These are phyloP conservation scores for Lepidurus packardi DNA, from an alignment of 1,140 invertebrate species.

Conservation along the genomic window DNA sequence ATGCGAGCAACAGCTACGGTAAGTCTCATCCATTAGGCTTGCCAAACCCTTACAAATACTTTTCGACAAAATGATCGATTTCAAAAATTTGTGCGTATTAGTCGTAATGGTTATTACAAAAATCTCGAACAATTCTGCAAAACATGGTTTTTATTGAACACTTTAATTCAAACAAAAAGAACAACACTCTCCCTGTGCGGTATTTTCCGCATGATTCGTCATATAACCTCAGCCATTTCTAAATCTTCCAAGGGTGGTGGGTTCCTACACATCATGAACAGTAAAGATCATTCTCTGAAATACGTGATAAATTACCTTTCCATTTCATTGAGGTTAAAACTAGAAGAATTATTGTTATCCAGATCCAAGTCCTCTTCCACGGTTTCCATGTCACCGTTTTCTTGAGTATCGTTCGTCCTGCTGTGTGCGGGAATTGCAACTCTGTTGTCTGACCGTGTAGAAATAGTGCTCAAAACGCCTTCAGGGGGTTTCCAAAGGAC, in stretches of 20 bases:
- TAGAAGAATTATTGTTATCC: slow-evolving; percentile 1
- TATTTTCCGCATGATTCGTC: not conserved
- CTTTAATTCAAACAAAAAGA: too few relatives aligned
- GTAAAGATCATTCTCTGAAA: not conserved
- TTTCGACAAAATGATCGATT: too few relatives aligned
- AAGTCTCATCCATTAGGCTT: not conserved
- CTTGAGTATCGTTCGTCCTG: not conserved
- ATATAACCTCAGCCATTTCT: not conserved
- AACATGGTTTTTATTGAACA: too few relatives aligned
- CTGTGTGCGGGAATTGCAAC: not conserved
- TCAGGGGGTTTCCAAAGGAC: not conserved
- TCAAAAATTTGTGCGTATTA: too few relatives aligned
- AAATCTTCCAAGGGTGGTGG: not conserved
- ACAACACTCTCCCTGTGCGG: too few relatives aligned
- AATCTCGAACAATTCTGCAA: too few relatives aligned
- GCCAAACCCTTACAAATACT: not conserved
- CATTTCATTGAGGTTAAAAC: not conserved
- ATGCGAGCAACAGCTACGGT: not conserved
- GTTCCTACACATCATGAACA: not conserved
- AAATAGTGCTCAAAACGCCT: not conserved
- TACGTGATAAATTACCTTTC: not conserved
- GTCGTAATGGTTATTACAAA: too few relatives aligned
- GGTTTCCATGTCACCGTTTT: not conserved
- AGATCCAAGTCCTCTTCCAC: not conserved
- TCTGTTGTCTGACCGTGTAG: not conserved